Evolutionary conservation across 1,140 invertebrate species (phyloP).

Genomic region (Coenobita brevimanus): DNA sequence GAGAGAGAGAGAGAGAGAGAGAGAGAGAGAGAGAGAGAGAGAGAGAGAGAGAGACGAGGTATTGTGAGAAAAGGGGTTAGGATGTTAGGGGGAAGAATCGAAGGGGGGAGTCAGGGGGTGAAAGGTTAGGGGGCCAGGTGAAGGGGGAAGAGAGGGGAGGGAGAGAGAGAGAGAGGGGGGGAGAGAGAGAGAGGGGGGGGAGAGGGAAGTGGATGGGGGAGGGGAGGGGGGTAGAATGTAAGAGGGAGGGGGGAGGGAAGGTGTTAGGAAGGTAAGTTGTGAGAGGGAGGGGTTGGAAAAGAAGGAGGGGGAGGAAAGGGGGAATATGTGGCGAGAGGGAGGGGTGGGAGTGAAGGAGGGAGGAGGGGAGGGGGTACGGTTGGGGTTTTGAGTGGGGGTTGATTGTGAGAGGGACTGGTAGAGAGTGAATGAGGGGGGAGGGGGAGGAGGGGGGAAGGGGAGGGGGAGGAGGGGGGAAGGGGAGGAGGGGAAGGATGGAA

Average conservation of each 20-base stretch:
- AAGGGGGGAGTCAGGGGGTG: neutral
- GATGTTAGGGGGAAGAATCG: no score
- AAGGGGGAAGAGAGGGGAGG: neutral
- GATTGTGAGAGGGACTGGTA: neutral
- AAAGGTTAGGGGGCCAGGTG: neutral
- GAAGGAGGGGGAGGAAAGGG: neutral
- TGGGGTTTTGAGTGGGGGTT: neutral
- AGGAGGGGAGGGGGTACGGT: neutral
- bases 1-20: neutral
- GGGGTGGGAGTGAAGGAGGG: neutral
- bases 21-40: neutral
- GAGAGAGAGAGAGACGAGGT: neutral
- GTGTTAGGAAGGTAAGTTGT: neutral
- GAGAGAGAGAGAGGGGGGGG: neutral
- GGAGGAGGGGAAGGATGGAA: neutral
- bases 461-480: neutral
- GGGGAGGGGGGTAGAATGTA: neutral
- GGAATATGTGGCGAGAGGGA: neutral
- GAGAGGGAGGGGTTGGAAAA: neutral
- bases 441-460: neutral
- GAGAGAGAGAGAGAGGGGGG: neutral
- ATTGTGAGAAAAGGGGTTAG: neutral
- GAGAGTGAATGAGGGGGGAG: neutral
- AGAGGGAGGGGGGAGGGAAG: neutral
- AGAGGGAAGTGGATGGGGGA: neutral